Percentiles rank a stretch among this genome's conserved stretches.
phyloP scores from a whole-genome alignment of 2,888 invertebrate species.

The Xanthorhoe designata region DNA sequence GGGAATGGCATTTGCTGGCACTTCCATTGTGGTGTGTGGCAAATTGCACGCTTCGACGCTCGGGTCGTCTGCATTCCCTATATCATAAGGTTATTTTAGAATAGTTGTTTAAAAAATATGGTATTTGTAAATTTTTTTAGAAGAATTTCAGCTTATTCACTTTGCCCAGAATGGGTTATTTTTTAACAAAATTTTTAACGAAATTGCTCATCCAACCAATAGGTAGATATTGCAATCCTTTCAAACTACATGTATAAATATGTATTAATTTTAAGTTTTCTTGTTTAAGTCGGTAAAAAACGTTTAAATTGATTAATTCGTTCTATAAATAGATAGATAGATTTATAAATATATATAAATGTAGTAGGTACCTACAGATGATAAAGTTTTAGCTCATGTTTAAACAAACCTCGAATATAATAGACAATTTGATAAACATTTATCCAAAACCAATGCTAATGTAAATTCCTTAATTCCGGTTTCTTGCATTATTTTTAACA shows the following conservation, averaged over 20 bases:
- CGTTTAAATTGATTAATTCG: too few species aligned
- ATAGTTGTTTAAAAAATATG: not conserved
- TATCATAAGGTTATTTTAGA: not conserved
- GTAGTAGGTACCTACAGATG: not conserved
- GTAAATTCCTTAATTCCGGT: constrained; percentile 19
- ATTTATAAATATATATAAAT: too few species aligned
- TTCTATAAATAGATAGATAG: too few species aligned
- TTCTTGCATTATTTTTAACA: constrained; percentile 27
- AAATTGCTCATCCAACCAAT: not conserved
- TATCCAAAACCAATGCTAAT: constrained; percentile 9
- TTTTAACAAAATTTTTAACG: too few species aligned
- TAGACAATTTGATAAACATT: not conserved
- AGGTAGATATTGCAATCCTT: not conserved
- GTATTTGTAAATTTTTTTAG: too few species aligned
- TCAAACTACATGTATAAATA: too few species aligned
- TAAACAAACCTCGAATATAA: not conserved
- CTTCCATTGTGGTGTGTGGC: constrained; percentile 22
- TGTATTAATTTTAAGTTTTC: not conserved
- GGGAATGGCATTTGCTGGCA: constrained; percentile 10
- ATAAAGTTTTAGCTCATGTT: not conserved
- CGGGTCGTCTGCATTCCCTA: constrained; percentile 10
- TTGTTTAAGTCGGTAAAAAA: not conserved
- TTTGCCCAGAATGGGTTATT: too few species aligned
- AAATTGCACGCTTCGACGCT: constrained; percentile 14
- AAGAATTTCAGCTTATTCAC: too few species aligned